A percentile compares a stretch with the other conserved stretches of the same genome.
Conservation (phyloP, 2,797 vertebrate species). For the Parauchenoglanis ngamensis region DNA sequence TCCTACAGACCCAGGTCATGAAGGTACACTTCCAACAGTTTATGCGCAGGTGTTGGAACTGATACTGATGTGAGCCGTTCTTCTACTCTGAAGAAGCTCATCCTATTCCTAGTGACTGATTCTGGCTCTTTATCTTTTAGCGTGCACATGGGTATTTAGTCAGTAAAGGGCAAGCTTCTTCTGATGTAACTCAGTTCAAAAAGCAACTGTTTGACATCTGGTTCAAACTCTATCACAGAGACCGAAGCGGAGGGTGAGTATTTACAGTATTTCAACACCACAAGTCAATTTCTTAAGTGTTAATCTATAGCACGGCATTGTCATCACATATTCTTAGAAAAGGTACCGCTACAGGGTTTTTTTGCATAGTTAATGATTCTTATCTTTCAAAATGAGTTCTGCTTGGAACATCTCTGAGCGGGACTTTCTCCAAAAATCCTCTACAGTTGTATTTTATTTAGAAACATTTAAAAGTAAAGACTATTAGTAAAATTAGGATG, state of each 20-base stretch:
- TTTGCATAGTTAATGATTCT: not conserved
- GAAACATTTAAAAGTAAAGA: not conserved
- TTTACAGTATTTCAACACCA: not conserved
- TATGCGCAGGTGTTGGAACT: not conserved
- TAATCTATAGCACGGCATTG: not conserved
- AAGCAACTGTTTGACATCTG: constrained; percentile 83
- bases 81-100: not conserved
- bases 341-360: not conserved
- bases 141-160: constrained; percentile 80
- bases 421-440: not conserved
- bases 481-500: not conserved
- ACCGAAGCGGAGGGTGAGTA: constrained; percentile 68
- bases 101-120: not conserved
- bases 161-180: constrained; percentile 70
- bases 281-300: not conserved
- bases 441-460: not conserved
- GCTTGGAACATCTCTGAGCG: not conserved
- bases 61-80: not conserved
- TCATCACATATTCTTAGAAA: not conserved
- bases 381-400: not conserved
- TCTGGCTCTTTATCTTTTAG: constrained; percentile 61
- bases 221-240: constrained; percentile 84
- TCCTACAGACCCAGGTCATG: constrained; percentile 82
- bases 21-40: constrained; percentile 68
- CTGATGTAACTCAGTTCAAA: constrained; percentile 75